A percentile compares a stretch with the other conserved stretches of the same genome.
phyloP scores from a whole-genome alignment of 2,113 vertebrate species.

The Vulpes lagopus region DNA sequence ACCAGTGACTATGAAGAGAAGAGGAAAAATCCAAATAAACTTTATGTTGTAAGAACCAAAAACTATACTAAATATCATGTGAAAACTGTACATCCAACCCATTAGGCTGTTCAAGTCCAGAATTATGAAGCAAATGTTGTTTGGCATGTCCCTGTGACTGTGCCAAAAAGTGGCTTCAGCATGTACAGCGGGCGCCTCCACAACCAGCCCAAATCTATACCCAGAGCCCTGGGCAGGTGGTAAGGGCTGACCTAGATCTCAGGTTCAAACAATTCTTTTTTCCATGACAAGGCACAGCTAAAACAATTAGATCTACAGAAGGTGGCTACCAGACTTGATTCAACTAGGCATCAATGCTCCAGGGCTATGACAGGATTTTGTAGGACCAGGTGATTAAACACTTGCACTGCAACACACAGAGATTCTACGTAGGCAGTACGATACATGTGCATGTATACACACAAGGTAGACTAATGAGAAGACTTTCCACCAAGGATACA shows the following conservation, averaged over 20 bases:
- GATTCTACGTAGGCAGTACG: not conserved
- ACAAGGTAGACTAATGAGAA: not conserved
- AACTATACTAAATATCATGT: not conserved
- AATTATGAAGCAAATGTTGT: not conserved
- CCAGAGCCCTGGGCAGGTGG: not conserved
- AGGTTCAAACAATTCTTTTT: not conserved
- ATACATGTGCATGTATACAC: not conserved
- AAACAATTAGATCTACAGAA: conserved; percentile 11
- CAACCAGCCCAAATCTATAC: not conserved
- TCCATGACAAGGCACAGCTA: not conserved
- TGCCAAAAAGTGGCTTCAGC: not conserved
- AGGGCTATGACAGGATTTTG: not conserved
- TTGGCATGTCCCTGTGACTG: not conserved
- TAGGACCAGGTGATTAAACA: not conserved
- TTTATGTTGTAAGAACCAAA: not conserved
- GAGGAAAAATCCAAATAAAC: not conserved
- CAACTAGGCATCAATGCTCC: not conserved
- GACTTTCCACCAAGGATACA: not conserved
- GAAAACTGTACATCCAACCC: not conserved
- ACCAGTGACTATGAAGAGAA: not conserved
- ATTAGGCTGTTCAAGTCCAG: not conserved
- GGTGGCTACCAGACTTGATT: not conserved
- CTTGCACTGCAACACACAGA: not conserved
- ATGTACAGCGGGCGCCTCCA: not conserved
- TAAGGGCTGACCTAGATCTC: not conserved